These are phyloP conservation scores for Reticulitermes lucifugus DNA, from an alignment of 2,888 invertebrate genomes.

Conservation along the genomic window DNA sequence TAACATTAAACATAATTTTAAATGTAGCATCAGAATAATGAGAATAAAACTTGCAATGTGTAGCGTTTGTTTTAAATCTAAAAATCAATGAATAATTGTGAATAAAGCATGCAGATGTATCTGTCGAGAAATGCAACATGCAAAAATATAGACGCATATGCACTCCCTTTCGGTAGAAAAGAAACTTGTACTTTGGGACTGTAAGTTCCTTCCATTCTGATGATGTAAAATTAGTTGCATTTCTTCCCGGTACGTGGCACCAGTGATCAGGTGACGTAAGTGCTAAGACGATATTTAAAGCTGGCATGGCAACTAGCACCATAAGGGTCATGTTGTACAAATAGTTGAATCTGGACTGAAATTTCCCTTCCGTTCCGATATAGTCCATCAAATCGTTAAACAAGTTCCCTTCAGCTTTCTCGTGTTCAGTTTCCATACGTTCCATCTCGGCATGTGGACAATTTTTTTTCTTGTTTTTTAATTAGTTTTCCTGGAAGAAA, in stretches of 20 bases:
- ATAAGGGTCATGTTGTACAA: constrained; percentile 66
- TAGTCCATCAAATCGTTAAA: constrained; percentile 48
- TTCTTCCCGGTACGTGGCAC: constrained; percentile 68
- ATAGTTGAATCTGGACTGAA: constrained; percentile 66
- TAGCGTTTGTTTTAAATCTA: no score
- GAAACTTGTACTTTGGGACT: constrained; percentile 64
- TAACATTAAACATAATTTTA: no score
- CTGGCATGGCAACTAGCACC: constrained; percentile 65
- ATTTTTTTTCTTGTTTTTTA: background rate
- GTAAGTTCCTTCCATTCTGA: constrained; percentile 67
- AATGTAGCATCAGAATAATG: no score
- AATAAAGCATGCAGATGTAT: no score
- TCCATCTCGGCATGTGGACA: background rate
- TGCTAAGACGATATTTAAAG: constrained; percentile 68
- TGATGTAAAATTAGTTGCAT: constrained; percentile 63
- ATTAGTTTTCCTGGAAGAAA: background rate
- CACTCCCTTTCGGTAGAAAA: background rate
- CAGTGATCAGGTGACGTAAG: constrained; percentile 70
- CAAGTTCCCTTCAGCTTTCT: background rate
- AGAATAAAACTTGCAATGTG: no score
- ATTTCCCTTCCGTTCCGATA: constrained; percentile 56
- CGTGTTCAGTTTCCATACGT: constrained; percentile 18
- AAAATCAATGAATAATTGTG: no score
- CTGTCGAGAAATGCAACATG: background rate
- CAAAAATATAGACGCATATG: background rate